A percentile compares a stretch with the other conserved stretches of the same genome.
Evolutionary conservation across 1,140 invertebrate species (phyloP).

Genomic region (Samia ricini): DNA sequence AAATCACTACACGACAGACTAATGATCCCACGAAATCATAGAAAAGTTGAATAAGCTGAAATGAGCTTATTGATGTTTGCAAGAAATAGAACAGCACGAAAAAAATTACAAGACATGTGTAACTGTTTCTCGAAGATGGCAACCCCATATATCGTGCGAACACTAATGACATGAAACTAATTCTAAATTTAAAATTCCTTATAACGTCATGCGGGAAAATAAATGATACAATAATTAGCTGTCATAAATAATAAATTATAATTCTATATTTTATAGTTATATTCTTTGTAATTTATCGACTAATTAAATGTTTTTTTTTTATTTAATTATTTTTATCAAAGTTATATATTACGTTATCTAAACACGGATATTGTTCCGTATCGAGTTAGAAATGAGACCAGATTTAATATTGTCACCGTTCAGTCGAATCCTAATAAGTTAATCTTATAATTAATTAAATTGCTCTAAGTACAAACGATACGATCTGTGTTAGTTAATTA

Average conservation of each 20-base stretch:
- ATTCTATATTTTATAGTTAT: neutral
- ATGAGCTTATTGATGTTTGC: too few relatives aligned
- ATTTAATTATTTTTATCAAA: neutral
- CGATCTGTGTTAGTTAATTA: slow-evolving; percentile 1
- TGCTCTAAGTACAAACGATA: slow-evolving; percentile 41
- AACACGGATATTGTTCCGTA: slow-evolving; percentile 14
- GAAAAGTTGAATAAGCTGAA: too few relatives aligned
- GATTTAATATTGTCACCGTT: slow-evolving; percentile 64
- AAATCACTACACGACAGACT: too few relatives aligned
- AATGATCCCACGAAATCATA: too few relatives aligned
- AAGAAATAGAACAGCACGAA: too few relatives aligned
- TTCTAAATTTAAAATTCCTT: neutral
- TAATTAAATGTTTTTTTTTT: neutral
- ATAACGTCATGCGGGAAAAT: neutral
- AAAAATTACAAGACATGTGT: too few relatives aligned
- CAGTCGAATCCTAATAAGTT: slow-evolving; percentile 55
- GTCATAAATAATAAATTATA: neutral
- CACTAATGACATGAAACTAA: neutral
- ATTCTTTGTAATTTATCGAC: too few relatives aligned
- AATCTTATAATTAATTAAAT: slow-evolving; percentile 20
- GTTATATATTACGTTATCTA: neutral
- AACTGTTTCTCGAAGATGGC: neutral
- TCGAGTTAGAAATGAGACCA: slow-evolving; percentile 59
- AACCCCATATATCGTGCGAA: neutral
- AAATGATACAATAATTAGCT: neutral